phyloP scores from a whole-genome alignment of 2,888 invertebrate species.

The Eupelmus urozonus region DNA sequence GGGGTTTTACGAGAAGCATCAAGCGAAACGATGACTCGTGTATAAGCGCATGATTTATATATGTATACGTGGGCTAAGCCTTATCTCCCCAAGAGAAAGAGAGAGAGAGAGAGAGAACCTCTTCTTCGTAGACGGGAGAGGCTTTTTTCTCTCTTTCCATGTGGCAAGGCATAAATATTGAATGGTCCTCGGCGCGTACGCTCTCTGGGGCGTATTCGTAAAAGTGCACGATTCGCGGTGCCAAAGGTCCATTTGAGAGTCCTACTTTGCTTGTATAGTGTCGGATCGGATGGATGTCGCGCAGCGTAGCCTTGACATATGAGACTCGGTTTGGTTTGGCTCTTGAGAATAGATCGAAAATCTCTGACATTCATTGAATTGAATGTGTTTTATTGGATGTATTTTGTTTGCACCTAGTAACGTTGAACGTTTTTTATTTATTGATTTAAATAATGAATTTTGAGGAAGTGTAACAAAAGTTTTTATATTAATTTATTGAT shows the following conservation, averaged over 20 bases:
- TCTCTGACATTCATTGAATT: too few relatives aligned
- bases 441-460: too few relatives aligned
- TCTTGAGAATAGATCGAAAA: too few relatives aligned
- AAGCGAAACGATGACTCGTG: conserved; percentile 41
- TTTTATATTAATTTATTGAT: too few relatives aligned
- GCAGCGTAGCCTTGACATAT: too few relatives aligned
- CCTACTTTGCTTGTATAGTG: neutral
- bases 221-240: neutral
- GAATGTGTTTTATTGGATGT: too few relatives aligned
- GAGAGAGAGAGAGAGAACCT: too few relatives aligned
- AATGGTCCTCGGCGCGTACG: conserved; percentile 7
- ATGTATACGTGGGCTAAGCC: conserved; percentile 24
- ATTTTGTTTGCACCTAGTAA: too few relatives aligned
- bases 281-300: too few relatives aligned
- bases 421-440: too few relatives aligned
- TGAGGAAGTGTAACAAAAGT: too few relatives aligned
- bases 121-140: conserved; percentile 12
- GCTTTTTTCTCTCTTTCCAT: conserved; percentile 11
- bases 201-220: neutral
- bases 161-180: conserved; percentile 39
- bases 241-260: conserved; percentile 16
- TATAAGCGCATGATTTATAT: conserved; percentile 24
- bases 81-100: conserved; percentile 2
- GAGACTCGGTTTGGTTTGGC: too few relatives aligned
- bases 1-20: conserved; percentile 9